Base-by-base conservation (phyloP, 2,888 invertebrate species). In the Drosophila pseudotakahashii region DNA sequence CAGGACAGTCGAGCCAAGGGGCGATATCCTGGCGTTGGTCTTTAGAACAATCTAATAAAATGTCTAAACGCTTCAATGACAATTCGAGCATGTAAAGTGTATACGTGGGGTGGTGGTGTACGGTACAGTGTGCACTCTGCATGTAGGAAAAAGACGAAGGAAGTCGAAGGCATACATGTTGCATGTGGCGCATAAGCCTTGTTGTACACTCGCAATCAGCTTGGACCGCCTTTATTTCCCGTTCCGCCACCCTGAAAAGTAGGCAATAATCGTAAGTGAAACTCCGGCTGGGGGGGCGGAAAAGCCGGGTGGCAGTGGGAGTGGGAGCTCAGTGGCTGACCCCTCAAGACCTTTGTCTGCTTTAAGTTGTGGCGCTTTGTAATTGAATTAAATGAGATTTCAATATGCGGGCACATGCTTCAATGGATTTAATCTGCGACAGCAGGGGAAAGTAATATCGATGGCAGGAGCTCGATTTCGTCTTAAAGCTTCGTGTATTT, bases 21-120 rank as follows among this genome's bases (percentile, higher is more conserved):
- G 73, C 80, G 86, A 78, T 66, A 51, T 63, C 54, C 48, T 39
- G 59, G 64, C 61, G 39, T 45, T 59, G 68, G 73, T 76, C 80
- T 78, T 76, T 76, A 75, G 79, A 83, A 76, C 89, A 88, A 88
- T 89, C 89, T 81, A 88, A 90, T 89, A 88, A 88, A 88, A 90
- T 90, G 89, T 78, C 83, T 89, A 89, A 90, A 89, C 84, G 89
- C 88, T 90, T 89, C 88, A 88, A 81, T 88, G 85, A 82, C 88
- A 89, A 89, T 84, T 89, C 88, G 79, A 90, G 86, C 90, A 88
- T 91, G 80, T 85, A 88, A 89, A 89, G 83, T 66, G 62, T 52
- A 59, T 55, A 63, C 63, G 66, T 57, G 30, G 32, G 30, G 13
- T n/a, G 16, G 37, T 16, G 42, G 42, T 34, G 34, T 34, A 11